phyloP scores from a whole-genome alignment of 2,113 vertebrate species.

The Aspidoscelis tigris region DNA sequence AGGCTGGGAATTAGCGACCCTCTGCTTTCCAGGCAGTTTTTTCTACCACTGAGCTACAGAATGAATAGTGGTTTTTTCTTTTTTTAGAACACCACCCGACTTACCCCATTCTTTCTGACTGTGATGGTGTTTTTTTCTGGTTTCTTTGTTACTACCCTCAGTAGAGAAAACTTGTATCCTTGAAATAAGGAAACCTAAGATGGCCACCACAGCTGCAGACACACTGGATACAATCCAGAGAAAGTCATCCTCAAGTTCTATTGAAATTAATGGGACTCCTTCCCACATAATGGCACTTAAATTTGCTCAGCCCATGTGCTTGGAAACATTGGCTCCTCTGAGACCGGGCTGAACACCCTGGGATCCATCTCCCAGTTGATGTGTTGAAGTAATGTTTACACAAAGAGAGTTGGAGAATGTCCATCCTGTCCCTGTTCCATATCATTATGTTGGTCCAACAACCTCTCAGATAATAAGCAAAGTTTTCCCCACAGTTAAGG shows the following conservation, averaged over 20 bases:
- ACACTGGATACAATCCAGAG: background rate
- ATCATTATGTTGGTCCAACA: slow-evolving; percentile 17
- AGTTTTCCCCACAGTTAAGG: background rate
- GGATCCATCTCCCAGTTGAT: slow-evolving; percentile 28
- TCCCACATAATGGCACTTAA: background rate
- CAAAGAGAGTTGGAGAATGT: slow-evolving; percentile 13
- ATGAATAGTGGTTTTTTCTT: background rate
- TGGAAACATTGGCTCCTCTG: background rate
- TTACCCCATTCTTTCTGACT: background rate
- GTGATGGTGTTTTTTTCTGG: background rate
- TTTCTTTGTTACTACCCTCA: background rate
- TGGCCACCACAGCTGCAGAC: slow-evolving; percentile 5
- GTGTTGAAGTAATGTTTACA: slow-evolving; percentile 26
- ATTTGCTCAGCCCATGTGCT: background rate
- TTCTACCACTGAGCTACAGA: too few species aligned
- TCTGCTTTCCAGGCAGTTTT: too few species aligned
- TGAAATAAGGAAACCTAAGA: background rate
- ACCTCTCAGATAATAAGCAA: background rate
- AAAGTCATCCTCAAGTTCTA: background rate
- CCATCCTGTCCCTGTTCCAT: slow-evolving; percentile 26
- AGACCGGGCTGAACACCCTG: background rate
- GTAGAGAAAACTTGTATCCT: background rate
- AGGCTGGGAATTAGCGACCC: too few species aligned
- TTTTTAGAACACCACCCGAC: background rate
- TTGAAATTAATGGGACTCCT: background rate